Percentiles rank a stretch among this genome's conserved stretches.
Conservation (phyloP, 2,888 invertebrate species). For the Microplitis manilae region DNA sequence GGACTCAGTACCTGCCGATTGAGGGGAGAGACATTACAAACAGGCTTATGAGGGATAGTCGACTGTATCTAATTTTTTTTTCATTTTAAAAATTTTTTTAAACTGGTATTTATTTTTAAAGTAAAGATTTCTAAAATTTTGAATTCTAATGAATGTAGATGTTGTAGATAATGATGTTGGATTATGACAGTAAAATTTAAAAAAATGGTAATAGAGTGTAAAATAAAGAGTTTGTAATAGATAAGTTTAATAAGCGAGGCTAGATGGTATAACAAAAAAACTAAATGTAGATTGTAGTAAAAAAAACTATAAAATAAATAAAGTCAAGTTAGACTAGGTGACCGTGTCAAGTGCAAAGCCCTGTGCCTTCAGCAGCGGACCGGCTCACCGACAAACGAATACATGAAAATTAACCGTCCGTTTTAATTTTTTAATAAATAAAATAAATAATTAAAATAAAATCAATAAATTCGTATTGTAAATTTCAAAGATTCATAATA, state of each 20-base stretch:
- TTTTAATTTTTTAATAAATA: constrained; percentile 67
- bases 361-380: constrained; percentile 72
- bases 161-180: background rate
- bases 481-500: constrained; percentile 59
- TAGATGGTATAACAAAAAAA: constrained; percentile 47
- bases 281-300: constrained; percentile 53
- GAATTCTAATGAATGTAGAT: background rate
- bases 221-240: constrained; percentile 47
- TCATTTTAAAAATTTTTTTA: background rate
- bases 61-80: too few species aligned
- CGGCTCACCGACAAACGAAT: constrained; percentile 69
- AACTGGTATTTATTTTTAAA: background rate
- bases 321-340: constrained; percentile 69
- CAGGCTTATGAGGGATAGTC: too few species aligned
- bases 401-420: constrained; percentile 70
- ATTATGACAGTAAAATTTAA: background rate
- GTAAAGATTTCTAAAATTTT: background rate
- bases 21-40: too few species aligned
- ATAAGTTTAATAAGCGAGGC: constrained; percentile 58
- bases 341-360: constrained; percentile 72
- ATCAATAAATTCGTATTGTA: constrained; percentile 54
- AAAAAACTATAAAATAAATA: background rate
- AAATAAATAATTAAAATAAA: constrained; percentile 35
- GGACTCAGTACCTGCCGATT: too few species aligned
- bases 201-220: constrained; percentile 38